Percentiles rank a stretch among this genome's conserved stretches.
phyloP scores from a whole-genome alignment of 2,888 invertebrate species.

The Archips xylosteana region DNA sequence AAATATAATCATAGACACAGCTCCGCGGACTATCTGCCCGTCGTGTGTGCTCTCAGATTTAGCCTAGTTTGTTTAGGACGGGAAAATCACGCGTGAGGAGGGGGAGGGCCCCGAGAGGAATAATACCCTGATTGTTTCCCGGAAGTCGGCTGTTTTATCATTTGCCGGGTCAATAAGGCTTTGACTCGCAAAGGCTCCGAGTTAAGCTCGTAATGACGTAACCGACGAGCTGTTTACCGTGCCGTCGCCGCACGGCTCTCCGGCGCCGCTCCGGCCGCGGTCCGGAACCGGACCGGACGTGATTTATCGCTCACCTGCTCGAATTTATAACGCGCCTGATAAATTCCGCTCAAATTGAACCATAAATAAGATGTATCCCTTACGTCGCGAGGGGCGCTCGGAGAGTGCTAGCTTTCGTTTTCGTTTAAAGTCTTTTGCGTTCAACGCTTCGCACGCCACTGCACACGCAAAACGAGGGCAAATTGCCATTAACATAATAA shows the following conservation, averaged over 20 bases:
- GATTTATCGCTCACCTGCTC: conserved; percentile 36
- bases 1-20: background rate
- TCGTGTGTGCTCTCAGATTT: conserved; percentile 20
- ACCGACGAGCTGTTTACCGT: background rate
- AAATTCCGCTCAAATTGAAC: conserved; percentile 37
- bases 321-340: conserved; percentile 34
- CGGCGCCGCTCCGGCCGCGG: conserved; percentile 2
- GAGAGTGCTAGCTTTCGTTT: background rate
- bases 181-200: conserved; percentile 4
- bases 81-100: background rate
- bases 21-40: background rate
- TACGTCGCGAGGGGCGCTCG: conserved; percentile 7
- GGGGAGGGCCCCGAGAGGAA: background rate
- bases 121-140: conserved; percentile 12
- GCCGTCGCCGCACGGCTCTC: background rate
- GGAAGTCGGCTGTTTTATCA: conserved; percentile 10
- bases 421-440: background rate
- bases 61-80: conserved; percentile 24
- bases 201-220: background rate
- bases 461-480: background rate
- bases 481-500: background rate
- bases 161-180: conserved; percentile 12
- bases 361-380: conserved; percentile 38
- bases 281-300: conserved; percentile 3
- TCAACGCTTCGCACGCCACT: background rate